Conservation (phyloP, 37 sponge, comb jelly and placozoan genomes). For the Oopsacas minuta region DNA sequence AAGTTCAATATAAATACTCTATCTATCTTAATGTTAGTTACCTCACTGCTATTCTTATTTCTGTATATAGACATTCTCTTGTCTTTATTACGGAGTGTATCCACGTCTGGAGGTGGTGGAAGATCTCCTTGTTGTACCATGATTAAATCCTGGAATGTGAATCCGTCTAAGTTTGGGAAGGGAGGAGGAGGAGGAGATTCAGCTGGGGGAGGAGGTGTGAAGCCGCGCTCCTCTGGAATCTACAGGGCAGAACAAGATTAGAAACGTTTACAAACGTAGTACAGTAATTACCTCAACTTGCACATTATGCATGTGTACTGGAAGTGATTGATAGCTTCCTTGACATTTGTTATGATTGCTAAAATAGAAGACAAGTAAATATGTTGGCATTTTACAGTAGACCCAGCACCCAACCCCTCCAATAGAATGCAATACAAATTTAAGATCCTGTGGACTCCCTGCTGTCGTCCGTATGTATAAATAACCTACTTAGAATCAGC, state of each 20-base stretch:
- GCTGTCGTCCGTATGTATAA: background rate
- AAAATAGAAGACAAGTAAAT: background rate
- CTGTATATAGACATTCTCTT: background rate
- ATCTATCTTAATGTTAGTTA: too few species aligned
- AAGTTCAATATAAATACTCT: too few species aligned
- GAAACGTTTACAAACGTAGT: too few species aligned
- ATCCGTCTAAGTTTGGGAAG: background rate
- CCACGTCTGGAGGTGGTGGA: background rate
- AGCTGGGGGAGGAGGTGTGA: background rate
- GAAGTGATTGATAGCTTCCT: background rate
- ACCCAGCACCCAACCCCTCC: too few species aligned
- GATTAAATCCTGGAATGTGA: conserved; percentile 15
- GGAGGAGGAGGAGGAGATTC: background rate
- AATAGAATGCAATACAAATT: too few species aligned
- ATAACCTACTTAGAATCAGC: background rate
- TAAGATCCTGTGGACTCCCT: too few species aligned
- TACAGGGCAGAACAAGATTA: too few species aligned
- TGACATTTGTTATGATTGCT: background rate
- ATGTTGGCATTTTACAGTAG: too few species aligned
- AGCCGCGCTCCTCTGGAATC: background rate
- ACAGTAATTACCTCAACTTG: too few species aligned
- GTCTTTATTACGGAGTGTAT: background rate
- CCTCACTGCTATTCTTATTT: background rate
- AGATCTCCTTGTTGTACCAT: conserved; percentile 1
- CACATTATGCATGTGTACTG: conserved; percentile 14